Evolutionary conservation across 2,113 vertebrate genomes (phyloP).

Genomic region (Semicossyphus pulcher): DNA sequence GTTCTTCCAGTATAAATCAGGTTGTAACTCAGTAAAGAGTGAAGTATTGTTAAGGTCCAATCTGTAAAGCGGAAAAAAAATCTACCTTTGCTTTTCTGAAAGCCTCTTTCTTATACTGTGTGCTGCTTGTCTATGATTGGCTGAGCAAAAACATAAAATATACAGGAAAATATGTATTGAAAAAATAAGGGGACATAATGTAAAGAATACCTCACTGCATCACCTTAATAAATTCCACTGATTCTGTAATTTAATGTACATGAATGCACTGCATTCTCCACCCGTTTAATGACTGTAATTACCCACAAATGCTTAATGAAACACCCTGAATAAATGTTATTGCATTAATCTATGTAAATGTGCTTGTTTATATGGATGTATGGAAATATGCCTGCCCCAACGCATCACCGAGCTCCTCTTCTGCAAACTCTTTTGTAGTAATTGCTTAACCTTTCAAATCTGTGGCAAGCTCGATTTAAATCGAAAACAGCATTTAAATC

Average conservation of each 20-base stretch:
- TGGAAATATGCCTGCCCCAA: conserved; percentile 20
- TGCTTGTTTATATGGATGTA: conserved; percentile 32
- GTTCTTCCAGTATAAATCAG: too few relatives aligned
- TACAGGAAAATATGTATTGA: background rate
- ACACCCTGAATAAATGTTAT: conserved; percentile 5
- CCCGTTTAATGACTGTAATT: conserved; percentile 24
- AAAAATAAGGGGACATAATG: background rate
- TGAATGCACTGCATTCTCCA: background rate
- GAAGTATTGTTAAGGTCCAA: too few relatives aligned
- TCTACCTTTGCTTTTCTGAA: too few relatives aligned
- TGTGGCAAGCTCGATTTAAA: background rate
- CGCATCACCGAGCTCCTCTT: background rate
- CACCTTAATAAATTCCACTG: background rate
- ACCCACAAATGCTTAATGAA: conserved; percentile 19
- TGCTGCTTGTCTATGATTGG: too few relatives aligned
- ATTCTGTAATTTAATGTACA: conserved; percentile 14
- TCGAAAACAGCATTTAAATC: background rate
- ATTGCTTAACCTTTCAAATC: conserved; percentile 33
- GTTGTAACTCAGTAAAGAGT: too few relatives aligned
- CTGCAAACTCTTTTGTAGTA: background rate
- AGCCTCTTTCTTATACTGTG: too few relatives aligned
- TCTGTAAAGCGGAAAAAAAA: too few relatives aligned
- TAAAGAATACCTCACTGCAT: background rate
- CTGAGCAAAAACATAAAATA: background rate
- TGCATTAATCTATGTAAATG: conserved; percentile 40